Base-by-base conservation (phyloP, 1,140 invertebrate genomes). In the Homalodisca vitripennis region DNA sequence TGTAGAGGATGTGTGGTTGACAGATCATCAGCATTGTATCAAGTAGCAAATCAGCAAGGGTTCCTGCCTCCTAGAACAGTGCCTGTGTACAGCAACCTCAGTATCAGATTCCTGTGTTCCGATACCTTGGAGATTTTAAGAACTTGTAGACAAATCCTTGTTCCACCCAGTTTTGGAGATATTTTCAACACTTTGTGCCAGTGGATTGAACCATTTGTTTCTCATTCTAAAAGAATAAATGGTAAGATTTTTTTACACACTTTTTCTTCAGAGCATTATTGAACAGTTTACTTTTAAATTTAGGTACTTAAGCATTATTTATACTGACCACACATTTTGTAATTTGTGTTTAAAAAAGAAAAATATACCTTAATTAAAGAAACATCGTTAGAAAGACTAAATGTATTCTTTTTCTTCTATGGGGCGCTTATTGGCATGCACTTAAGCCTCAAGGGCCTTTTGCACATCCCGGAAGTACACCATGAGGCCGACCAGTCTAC, bases 171-270 rank as follows among this genome's bases (percentile, higher is more conserved):
- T 60, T 60, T 60, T 2, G 6, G 41, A 32, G 10, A 31, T 3
- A 57, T 20, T 66, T 47, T 68, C 64, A 20, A 47, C 13, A 27
- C 32, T 62, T 17, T 27, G 17, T 1, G 46, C 67, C 29, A 13
- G 24, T 27, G 53, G 53, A 30, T 65, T 65, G 41, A 68, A 22
- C 34, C 30, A 64, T 69, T 64, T 27, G 20, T 64, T 46, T 26
- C 2, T 67, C 2, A 31, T 27, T 67, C 24, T 34, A 2, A 67
- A 32, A 24, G n/a, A 26, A 1, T 51, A n/a, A 14, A 65, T 29
- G 63, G 32, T 65, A 34, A 63, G 17, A 63, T 20, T 32, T 1
- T 63, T 63, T 63, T 32, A 31, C 30, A 20, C n/a, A n/a, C n/a
- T n/a, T n/a, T n/a, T n/a, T n/a, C n/a, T n/a, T n/a, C n/a, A n/a